Evolutionary conservation across 2,888 invertebrate genomes (phyloP), one percentile per base, ranked within the genome.

Genomic region (Drosophila nigritarsus): DNA sequence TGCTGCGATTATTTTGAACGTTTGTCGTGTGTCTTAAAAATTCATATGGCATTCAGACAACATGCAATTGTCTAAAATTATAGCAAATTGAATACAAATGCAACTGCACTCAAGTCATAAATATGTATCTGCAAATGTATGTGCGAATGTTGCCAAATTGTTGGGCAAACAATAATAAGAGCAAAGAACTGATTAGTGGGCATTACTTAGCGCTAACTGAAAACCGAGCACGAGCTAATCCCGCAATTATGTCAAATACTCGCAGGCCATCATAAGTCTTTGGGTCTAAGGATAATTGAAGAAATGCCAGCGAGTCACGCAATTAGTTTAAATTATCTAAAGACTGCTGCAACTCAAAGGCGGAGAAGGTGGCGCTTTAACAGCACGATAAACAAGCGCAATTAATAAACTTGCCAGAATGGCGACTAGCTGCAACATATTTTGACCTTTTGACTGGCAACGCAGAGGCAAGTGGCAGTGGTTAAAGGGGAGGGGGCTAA

Each of bases 361-460:
- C 32, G 27, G 45, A 20, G 67, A 62, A 51, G 56, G 65, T 67
- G 75, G 54, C 67, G 76, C 70, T 81, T 85, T 73, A 79, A 73
- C 77, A 67, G 65, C 65, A 79, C 83, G 89, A 90, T 89, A 90
- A 90, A 90, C 85, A 82, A 90, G 81, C 79, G 79, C 82, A 90
- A 91, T 90, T 91, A 90, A 90, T 90, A 90, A 90, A 84, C 75
- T 83, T 78, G 76, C 87, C 78, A 82, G 73, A 62, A 61, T 59
- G 73, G 64, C 73, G 66, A 73, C 73, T 55, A 53, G 50, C 70
- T 74, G 80, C 73, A 83, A 73, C 83, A 83, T 69, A 81, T 78
- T 83, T 88, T 85, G 83, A 85, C 86, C 86, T 75, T 78, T 78
- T 69, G 73, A 69, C 75, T 68, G 59, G 59, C 48, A 50, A 36